phyloP scores from a whole-genome alignment of 2,888 invertebrate species.

The Griposia aprilina region DNA sequence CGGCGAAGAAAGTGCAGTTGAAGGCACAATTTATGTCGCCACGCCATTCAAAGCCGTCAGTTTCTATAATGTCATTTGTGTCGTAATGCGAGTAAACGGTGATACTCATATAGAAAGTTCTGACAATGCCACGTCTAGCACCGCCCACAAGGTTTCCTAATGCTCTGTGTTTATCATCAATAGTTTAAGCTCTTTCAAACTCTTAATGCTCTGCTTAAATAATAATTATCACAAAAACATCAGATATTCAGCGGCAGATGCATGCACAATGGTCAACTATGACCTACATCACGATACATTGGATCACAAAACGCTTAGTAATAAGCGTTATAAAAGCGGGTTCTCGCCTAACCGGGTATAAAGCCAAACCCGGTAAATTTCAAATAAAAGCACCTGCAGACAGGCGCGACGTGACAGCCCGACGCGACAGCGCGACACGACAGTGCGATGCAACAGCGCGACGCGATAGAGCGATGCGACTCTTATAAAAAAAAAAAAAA shows the following conservation, averaged over 20 bases:
- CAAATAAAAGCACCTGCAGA: too few species aligned
- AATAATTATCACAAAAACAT: background rate
- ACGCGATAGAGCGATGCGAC: too few species aligned
- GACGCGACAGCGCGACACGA: too few species aligned
- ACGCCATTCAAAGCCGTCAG: background rate
- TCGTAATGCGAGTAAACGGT: background rate
- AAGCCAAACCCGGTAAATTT: too few species aligned
- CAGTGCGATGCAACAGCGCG: too few species aligned
- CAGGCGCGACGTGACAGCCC: too few species aligned
- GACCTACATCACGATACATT: background rate
- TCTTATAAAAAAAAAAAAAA: too few species aligned
- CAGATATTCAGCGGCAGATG: background rate
- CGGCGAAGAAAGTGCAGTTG: background rate
- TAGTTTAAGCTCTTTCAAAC: background rate
- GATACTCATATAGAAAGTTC: background rate
- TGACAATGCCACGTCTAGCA: background rate
- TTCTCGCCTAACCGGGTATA: too few species aligned
- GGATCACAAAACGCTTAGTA: slow-evolving; percentile 11
- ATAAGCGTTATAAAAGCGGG: background rate
- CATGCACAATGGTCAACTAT: background rate
- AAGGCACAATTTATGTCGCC: background rate
- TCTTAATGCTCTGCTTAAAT: background rate
- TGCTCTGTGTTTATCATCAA: background rate
- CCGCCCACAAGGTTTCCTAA: background rate
- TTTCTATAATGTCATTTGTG: background rate